Base-by-base conservation (phyloP, 35 echinoderm and acorn worm species). In the Lytechinus pictus region DNA sequence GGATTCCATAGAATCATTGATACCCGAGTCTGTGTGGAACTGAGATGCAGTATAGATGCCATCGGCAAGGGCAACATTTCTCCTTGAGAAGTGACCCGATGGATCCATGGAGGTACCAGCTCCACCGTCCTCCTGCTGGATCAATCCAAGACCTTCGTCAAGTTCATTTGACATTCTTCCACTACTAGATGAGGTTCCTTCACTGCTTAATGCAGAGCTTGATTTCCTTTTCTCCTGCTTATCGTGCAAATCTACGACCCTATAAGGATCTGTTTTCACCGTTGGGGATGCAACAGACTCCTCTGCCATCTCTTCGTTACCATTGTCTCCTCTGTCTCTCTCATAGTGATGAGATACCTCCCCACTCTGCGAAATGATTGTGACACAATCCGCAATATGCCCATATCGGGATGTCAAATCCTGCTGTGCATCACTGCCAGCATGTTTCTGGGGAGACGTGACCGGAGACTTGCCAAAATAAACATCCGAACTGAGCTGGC, bases 401-500 rank as follows among this genome's bases (percentile, higher is more conserved):
- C 53, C 92, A 57, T 93, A 93, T 55, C 92, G 92, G 52, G 92
- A 44, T 21, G 53, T 10, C 16, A 93, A 93, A 93, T 93, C 92
- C 24, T 57, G n/a, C 56, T 93, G 92, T 44, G 27, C 92, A 55
- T 55, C 55, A 28, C 54, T 13, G 5, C 16, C 44, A 27, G 91
- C 91, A 54, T 16, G 87, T 91, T 53, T 94, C 57, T 96, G 19
- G 21, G 72, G 86, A 27, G 92, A 58, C 66, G 54, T 54, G 52
- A 61, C 86, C 10, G 79, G 55, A 16, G 92, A 56, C 54, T 93
- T 94, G 24, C 51, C 92, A 96, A 89, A 94, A 52, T 86, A 89
- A 94, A 96, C 92, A 57, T 96, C 96, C 24, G 96, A 96, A 52
- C 86, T 96, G 52, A 89, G 86, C 92, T 96, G 72, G 92, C 92